These are phyloP conservation scores for Thysanoteuthis rhombus DNA, from an alignment of 2,888 invertebrate species.

Conservation along the genomic window DNA sequence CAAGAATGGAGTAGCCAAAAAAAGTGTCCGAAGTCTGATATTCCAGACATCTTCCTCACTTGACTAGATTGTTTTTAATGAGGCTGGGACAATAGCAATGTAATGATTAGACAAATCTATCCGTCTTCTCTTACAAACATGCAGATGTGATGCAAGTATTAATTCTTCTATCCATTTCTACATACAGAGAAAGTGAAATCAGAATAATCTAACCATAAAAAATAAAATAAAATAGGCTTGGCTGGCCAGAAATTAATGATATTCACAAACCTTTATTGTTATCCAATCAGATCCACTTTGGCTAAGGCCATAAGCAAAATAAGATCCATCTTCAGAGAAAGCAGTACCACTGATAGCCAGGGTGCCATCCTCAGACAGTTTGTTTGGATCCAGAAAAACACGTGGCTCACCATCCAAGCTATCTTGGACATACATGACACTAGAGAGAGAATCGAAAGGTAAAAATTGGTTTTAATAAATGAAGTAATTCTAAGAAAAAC, in stretches of 20 bases:
- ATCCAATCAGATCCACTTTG: slow-evolving; percentile 96
- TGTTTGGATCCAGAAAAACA: slow-evolving; percentile 95
- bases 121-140: background rate
- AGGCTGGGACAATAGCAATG: background rate
- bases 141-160: too few species aligned
- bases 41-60: background rate
- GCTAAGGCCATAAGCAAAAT: slow-evolving; percentile 90
- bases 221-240: background rate
- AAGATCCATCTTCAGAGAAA: slow-evolving; percentile 85
- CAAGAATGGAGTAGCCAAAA: too few species aligned
- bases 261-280: slow-evolving; percentile 74
- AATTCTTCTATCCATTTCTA: background rate
- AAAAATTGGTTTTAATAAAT: background rate
- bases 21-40: too few species aligned
- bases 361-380: slow-evolving; percentile 81
- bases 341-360: slow-evolving; percentile 58
- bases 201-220: background rate
- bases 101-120: background rate
- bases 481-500: background rate
- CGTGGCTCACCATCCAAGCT: slow-evolving; percentile 76
- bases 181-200: background rate
- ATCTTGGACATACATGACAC: slow-evolving; percentile 90
- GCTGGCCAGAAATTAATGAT: background rate
- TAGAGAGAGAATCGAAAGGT: slow-evolving; percentile 63
- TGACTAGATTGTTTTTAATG: background rate